Conservation (phyloP, 2,797 vertebrate species). For the Otolemur crassicaudatus region DNA sequence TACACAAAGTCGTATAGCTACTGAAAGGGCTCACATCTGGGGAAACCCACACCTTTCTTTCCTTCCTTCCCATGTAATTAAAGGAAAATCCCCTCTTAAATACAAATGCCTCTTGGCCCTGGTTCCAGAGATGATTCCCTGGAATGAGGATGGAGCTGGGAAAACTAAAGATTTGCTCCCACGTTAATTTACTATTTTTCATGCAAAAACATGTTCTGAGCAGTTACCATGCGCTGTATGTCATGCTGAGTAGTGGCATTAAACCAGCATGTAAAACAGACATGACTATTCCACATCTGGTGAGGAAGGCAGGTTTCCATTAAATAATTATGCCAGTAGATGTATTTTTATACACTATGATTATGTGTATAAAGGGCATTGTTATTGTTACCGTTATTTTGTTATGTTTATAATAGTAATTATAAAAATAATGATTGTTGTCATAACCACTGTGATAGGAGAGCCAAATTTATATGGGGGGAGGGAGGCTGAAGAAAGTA, state of each 20-base stretch:
- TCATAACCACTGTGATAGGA: background rate
- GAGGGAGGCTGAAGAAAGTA: background rate
- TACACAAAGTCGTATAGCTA: background rate
- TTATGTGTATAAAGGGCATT: background rate
- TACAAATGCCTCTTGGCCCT: background rate
- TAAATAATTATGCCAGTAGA: background rate
- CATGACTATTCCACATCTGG: background rate
- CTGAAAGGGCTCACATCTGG: background rate
- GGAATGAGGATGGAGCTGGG: background rate
- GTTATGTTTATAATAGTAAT: background rate
- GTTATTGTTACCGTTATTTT: background rate
- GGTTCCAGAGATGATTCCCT: too few species aligned
- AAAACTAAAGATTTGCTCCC: background rate
- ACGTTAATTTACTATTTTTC: background rate
- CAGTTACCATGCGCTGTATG: background rate
- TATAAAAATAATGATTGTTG: background rate
- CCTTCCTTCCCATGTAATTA: background rate
- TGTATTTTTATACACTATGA: background rate
- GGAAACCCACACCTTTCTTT: too few species aligned
- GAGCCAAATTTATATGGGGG: background rate
- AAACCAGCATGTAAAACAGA: background rate
- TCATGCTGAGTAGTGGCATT: background rate
- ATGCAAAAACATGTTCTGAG: background rate
- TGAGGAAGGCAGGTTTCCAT: background rate
- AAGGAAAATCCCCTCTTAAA: background rate